Evolutionary conservation across 2,113 vertebrate species (phyloP).

Genomic region (Oostethus manadensis): DNA sequence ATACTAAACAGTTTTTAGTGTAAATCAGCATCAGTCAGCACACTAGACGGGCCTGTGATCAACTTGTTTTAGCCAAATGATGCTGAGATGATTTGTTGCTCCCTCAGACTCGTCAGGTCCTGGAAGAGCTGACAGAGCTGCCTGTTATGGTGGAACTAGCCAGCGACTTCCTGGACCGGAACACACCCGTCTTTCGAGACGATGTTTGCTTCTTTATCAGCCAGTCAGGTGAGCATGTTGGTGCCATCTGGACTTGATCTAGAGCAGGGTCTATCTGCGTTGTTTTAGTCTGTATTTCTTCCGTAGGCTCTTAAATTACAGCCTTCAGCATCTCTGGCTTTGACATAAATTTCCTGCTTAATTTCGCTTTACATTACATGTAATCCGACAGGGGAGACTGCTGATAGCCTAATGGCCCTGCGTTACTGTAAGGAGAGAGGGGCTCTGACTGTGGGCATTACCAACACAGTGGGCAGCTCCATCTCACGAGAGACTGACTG

Average conservation of each 20-base stretch:
- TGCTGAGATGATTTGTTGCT: constrained; percentile 21
- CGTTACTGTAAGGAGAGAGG: constrained; percentile 93
- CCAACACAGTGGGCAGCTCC: constrained; percentile 97
- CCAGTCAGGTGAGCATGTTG: constrained; percentile 82
- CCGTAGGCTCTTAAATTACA: background rate
- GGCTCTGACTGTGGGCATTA: constrained; percentile 91
- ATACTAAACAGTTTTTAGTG: background rate
- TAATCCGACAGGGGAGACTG: constrained; percentile 83
- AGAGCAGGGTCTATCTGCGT: constrained; percentile 5
- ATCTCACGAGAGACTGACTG: constrained; percentile 96
- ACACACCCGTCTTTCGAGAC: constrained; percentile 94
- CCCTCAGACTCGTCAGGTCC: constrained; percentile 89
- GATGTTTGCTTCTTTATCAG: constrained; percentile 99
- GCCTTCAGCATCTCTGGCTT: background rate
- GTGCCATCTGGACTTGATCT: constrained; percentile 18
- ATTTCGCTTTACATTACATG: background rate
- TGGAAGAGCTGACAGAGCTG: constrained; percentile 93
- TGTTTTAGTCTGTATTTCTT: constrained; percentile 11
- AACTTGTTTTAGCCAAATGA: constrained; percentile 10
- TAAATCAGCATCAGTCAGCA: background rate
- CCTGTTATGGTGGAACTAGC: constrained; percentile 98
- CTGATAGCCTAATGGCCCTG: constrained; percentile 91
- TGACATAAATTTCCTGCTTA: background rate
- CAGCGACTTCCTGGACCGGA: constrained; percentile 97
- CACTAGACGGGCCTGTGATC: background rate